Base-by-base conservation (phyloP, 2,113 vertebrate genomes). In the Terrapene triunguis region DNA sequence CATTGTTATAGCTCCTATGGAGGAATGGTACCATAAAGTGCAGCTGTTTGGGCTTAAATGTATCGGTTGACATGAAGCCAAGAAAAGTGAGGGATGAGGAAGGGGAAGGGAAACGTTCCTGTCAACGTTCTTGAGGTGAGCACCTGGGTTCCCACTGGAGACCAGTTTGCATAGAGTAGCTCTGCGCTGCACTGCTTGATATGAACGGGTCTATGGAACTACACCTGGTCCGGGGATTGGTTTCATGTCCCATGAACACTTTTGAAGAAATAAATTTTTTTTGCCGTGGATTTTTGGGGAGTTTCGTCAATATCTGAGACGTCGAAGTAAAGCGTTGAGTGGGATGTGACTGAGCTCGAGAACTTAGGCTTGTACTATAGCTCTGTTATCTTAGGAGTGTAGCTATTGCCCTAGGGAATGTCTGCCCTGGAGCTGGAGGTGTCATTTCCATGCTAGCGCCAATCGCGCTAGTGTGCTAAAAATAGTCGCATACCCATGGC, bases 1-100 rank as follows among this genome's bases (percentile, higher is more conserved):
- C 5, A 72, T 62, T 89, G 95, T 88, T 91, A 92, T 88, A 35
- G 10, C 91, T 87, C 85, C 90, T 19, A n/a, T 12, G 69, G 24
- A 14, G 17, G 82, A 35, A 42, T 5, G 54, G 80, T 82, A 88
- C 96, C 85, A 82, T n/a, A 84, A 78, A 25, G 42, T 82, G 88
- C 0, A 92, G 86, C 51, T 87, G 81, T 27, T 8, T 25, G 62
- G 27, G 76, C 93, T 85, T 57, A 27, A 38, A 50, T 6, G 0
- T 0, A 16, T 72, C 0, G 47, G 54, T 8, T 51, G 92, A 14
- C 38, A 74, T 10, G 38, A 82, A 84, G 84, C n/a, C 50, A 50
- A 86, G 88, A 24, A 48, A 59, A 50, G 59, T 24, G 44, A 83
- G 50, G 38, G 10, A 2, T 0, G 1, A 65, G 88, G 59, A 35